Evolutionary conservation across 1,140 invertebrate species (phyloP).

Genomic region (Drosophila nigrodunni): DNA sequence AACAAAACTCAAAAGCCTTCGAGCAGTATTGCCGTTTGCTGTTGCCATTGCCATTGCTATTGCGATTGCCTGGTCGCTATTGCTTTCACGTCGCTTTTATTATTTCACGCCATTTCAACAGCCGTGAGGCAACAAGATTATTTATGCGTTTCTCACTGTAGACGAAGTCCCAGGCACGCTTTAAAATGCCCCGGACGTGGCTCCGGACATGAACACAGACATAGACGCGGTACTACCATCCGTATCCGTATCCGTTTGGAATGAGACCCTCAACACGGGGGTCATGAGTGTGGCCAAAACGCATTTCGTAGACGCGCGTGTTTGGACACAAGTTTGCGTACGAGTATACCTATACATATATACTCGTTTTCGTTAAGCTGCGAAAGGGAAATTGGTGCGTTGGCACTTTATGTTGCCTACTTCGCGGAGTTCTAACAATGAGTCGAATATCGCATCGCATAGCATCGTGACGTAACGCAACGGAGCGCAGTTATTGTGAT

Average conservation of each 20-base stretch:
- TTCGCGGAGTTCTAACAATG: conserved; percentile 66
- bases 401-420: conserved; percentile 56
- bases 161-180: conserved; percentile 68
- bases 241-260: conserved; percentile 4
- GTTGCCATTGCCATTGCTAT: conserved; percentile 36
- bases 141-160: conserved; percentile 72
- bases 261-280: not conserved
- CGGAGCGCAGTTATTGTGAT: conserved; percentile 72
- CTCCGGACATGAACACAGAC: conserved; percentile 19
- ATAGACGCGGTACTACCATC: conserved; percentile 12
- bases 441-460: not conserved
- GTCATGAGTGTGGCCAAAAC: conserved; percentile 42
- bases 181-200: conserved; percentile 58
- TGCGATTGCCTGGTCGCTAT: conserved; percentile 64
- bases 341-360: not conserved
- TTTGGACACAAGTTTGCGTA: conserved; percentile 74
- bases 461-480: not conserved
- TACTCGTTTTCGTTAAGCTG: not conserved
- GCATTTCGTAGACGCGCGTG: conserved; percentile 74
- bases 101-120: conserved; percentile 84
- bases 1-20: conserved; percentile 60
- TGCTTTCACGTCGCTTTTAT: conserved; percentile 82
- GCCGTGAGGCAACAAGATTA: conserved; percentile 83
- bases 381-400: conserved; percentile 25
- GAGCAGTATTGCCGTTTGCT: conserved; percentile 24